phyloP scores from a whole-genome alignment of 2,888 invertebrate species.

The Drosophila austrosaltans region DNA sequence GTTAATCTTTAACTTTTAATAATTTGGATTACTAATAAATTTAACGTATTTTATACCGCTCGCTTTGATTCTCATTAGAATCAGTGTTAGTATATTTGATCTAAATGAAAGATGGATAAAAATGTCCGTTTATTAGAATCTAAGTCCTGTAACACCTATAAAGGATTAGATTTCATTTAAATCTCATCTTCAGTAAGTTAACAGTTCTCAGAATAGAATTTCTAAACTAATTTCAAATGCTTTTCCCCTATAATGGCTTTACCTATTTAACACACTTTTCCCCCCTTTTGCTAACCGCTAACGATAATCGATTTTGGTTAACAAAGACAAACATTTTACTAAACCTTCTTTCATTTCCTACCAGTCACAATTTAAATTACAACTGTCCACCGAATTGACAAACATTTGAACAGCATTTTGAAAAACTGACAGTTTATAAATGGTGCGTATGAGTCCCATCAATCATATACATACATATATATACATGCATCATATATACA shows the following conservation, averaged over 20 bases:
- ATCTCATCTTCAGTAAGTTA: too few relatives aligned
- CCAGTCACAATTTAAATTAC: constrained; percentile 50
- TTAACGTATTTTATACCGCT: too few relatives aligned
- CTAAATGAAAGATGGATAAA: too few relatives aligned
- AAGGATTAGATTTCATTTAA: too few relatives aligned
- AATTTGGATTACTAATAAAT: too few relatives aligned
- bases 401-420: constrained; percentile 50
- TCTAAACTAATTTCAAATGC: too few relatives aligned
- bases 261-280: neutral
- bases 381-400: constrained; percentile 51
- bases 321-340: constrained; percentile 12
- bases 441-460: constrained; percentile 19
- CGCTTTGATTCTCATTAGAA: too few relatives aligned
- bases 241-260: neutral
- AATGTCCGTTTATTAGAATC: too few relatives aligned
- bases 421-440: constrained; percentile 38
- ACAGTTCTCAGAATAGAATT: too few relatives aligned
- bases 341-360: constrained; percentile 13
- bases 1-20: too few relatives aligned
- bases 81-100: too few relatives aligned
- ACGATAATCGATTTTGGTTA: constrained; percentile 7
- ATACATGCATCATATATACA: neutral
- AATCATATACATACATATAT: constrained; percentile 35
- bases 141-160: too few relatives aligned
- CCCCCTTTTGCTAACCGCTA: neutral